Percentiles rank a stretch among this genome's conserved stretches.
Evolutionary conservation across 1,140 invertebrate genomes (phyloP).

Genomic region (Monochamus saltuarius): DNA sequence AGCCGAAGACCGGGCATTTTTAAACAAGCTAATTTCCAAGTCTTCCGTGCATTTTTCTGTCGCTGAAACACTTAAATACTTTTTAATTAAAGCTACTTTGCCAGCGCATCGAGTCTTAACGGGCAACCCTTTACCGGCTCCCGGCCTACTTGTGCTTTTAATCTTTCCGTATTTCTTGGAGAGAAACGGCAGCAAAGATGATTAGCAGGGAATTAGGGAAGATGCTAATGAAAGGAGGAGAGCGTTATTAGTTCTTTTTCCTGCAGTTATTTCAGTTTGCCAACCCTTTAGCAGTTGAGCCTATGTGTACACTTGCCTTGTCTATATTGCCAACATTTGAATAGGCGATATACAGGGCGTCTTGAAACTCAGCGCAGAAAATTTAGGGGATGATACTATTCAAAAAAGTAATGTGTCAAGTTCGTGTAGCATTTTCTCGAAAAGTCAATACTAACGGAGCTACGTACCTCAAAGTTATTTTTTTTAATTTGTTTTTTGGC

Average conservation of each 20-base stretch:
- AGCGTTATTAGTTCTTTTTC: no score
- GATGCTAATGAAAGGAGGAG: conserved; percentile 5
- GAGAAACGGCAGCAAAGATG: conserved; percentile 27
- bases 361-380: background rate
- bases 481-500: no score
- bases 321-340: background rate
- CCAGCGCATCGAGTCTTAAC: conserved; percentile 30
- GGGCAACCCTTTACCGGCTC: conserved; percentile 29
- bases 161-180: conserved; percentile 33
- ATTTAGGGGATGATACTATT: no score
- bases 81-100: conserved; percentile 34
- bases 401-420: no score
- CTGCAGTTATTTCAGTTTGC: background rate
- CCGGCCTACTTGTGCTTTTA: conserved; percentile 31
- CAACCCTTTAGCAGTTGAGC: background rate
- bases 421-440: no score
- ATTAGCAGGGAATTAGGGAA: conserved; percentile 30
- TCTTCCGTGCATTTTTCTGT: conserved; percentile 30
- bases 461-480: no score
- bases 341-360: background rate
- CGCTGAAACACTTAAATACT: conserved; percentile 33
- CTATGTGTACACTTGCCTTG: background rate
- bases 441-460: no score
- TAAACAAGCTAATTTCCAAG: conserved; percentile 24
- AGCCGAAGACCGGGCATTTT: conserved; percentile 13